Percentiles rank a stretch among this genome's conserved stretches.
These are phyloP conservation scores for Sinocyclocheilus rhinocerous DNA, from an alignment of 2,113 vertebrate genomes.

Conservation along the genomic window DNA sequence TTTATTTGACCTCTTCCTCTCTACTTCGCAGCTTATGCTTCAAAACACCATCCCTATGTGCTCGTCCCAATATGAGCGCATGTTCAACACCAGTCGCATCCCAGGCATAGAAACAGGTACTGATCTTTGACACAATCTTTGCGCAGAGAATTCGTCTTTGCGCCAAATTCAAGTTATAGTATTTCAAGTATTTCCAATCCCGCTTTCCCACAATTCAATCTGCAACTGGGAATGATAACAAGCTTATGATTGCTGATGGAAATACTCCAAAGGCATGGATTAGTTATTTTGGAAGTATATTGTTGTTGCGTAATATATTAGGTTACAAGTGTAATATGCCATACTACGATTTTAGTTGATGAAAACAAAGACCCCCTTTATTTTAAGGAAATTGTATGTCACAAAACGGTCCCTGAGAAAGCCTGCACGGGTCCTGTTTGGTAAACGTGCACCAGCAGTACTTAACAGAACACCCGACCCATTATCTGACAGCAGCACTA, in stretches of 20 bases:
- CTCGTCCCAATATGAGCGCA: conserved; percentile 93
- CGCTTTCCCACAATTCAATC: not conserved
- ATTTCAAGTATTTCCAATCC: not conserved
- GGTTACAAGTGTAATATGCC: not conserved
- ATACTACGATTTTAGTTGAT: not conserved
- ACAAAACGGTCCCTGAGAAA: not conserved
- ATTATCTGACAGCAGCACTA: too few relatives aligned
- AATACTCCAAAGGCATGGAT: conserved; percentile 2
- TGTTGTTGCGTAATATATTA: not conserved
- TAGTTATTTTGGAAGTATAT: not conserved
- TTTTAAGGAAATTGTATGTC: not conserved
- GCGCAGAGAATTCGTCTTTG: not conserved
- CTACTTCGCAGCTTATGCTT: conserved; percentile 83
- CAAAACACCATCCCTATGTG: conserved; percentile 93
- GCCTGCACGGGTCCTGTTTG: too few relatives aligned
- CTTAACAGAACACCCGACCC: too few relatives aligned
- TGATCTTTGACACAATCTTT: conserved; percentile 31
- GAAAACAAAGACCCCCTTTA: not conserved
- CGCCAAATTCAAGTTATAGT: not conserved
- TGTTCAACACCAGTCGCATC: conserved; percentile 94
- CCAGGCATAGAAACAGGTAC: conserved; percentile 94
- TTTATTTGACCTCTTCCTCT: conserved; percentile 57
- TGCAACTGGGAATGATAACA: not conserved
- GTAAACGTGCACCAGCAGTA: too few relatives aligned
- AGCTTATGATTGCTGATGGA: not conserved